phyloP scores from a whole-genome alignment of 2,113 vertebrate species.

The Furnarius figulus region DNA sequence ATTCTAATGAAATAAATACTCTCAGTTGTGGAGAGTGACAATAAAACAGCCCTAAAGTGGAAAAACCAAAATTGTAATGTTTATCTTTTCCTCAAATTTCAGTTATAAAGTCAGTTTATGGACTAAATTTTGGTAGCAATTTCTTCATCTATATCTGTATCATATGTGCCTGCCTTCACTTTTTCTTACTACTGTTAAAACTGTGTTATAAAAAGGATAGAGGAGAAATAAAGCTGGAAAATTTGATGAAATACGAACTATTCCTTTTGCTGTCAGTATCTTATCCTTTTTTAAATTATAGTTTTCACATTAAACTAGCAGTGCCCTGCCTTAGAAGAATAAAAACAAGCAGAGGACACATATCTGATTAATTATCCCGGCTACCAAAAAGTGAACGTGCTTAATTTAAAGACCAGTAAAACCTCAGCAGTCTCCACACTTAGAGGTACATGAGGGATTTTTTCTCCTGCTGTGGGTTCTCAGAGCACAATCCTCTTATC shows the following conservation, averaged over 20 bases:
- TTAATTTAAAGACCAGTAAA: background rate
- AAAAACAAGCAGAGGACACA: background rate
- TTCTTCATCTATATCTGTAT: background rate
- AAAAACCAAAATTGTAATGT: background rate
- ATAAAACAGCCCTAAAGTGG: background rate
- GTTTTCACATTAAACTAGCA: background rate
- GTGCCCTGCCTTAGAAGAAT: background rate
- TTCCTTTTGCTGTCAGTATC: background rate
- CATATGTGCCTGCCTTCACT: background rate
- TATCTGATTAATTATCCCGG: background rate
- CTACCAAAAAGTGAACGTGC: rapidly evolving
- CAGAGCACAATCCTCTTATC: background rate
- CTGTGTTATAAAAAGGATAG: background rate
- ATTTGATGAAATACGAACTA: background rate
- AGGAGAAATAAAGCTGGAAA: background rate
- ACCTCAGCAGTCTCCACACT: background rate
- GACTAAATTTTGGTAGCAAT: background rate
- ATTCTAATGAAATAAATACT: background rate
- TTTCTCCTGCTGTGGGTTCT: background rate
- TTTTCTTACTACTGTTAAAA: background rate
- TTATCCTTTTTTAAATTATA: background rate
- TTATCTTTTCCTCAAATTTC: background rate
- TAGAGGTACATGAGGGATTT: background rate
- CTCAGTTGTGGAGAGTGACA: background rate
- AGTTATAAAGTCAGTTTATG: background rate